Evolutionary conservation across 1,140 invertebrate species (phyloP), one percentile per base, ranked within the genome.

Genomic region (Neodiprion virginianus): DNA sequence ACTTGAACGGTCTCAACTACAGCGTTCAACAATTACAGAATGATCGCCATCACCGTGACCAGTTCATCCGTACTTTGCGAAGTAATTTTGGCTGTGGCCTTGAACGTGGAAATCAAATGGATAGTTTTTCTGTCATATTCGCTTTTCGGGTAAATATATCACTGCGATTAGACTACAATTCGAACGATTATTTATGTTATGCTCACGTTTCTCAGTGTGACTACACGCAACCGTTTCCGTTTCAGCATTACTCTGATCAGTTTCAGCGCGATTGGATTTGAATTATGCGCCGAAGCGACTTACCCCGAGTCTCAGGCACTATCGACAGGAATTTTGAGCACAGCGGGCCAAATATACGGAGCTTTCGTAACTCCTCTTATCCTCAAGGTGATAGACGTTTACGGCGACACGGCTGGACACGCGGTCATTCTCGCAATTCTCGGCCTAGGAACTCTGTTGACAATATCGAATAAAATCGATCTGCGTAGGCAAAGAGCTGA

Each of bases 271-370:
- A 84, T 95, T 21, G 94, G 94, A 9, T 95, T 93, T 85, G 94
- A 95, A 82, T 92, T 94, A 83, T 93, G 93, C 21, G 92, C 93
- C 11, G 94, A 95, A 84, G 90, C 94, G 53, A 95, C 94, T 1
- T 95, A 93, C 84, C 94, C 94, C 0, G 92, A 93, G 76, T 88
- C 93, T 1, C 94, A 94, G 83, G 91, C 90, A 4, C 92, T 91
- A 1, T 90, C 93, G 5, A 91, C 90, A 14, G 92, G 92, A 10
- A 82, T 95, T 10, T 82, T 95, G 7, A 95, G 94, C 83, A 91
- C 91, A 12, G 89, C 91, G 9, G 92, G 92, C 69, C 88, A 92
- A 84, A 77, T 91, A 12, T 93, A 93, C 84, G 93, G 92, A 7
- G 89, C 93, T 49, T 79, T 90, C 10, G 85, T 93, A 61, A 91